Evolutionary conservation across 2,113 vertebrate species (phyloP).

Genomic region (Rhea pennata): DNA sequence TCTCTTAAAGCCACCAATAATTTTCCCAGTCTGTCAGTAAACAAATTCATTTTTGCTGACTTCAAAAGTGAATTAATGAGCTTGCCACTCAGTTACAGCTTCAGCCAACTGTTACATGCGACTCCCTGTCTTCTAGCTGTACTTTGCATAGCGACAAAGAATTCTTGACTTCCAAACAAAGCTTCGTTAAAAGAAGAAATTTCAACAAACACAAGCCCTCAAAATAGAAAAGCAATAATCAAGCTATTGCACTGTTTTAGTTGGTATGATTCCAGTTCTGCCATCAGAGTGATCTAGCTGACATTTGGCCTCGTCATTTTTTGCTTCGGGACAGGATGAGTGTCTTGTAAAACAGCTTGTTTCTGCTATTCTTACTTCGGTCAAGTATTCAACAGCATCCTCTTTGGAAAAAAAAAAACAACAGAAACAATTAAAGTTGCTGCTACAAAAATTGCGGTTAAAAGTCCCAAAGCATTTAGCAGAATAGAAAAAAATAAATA

Average conservation of each 20-base stretch:
- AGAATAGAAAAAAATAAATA: not conserved
- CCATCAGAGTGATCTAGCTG: not conserved
- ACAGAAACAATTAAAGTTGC: not conserved
- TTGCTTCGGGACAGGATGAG: not conserved
- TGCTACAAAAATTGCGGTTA: not conserved
- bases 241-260: not conserved
- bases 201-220: slow-evolving; percentile 37
- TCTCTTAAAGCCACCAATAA: not conserved
- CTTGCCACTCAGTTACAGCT: slow-evolving; percentile 30
- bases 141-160: not conserved
- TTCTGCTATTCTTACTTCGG: not conserved
- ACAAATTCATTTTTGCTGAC: slow-evolving; percentile 39
- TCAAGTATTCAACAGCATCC: not conserved
- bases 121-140: not conserved
- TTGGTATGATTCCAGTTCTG: not conserved
- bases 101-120: not conserved
- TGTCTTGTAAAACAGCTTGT: slow-evolving; percentile 23
- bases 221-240: not conserved
- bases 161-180: slow-evolving; percentile 34
- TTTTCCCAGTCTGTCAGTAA: slow-evolving; percentile 7
- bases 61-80: slow-evolving; percentile 45
- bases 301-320: slow-evolving; percentile 7
- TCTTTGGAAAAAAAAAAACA: not conserved
- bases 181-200: not conserved
- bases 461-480: not conserved